Evolutionary conservation across 2,797 vertebrate species (phyloP).

Genomic region (Allobates femoralis): DNA sequence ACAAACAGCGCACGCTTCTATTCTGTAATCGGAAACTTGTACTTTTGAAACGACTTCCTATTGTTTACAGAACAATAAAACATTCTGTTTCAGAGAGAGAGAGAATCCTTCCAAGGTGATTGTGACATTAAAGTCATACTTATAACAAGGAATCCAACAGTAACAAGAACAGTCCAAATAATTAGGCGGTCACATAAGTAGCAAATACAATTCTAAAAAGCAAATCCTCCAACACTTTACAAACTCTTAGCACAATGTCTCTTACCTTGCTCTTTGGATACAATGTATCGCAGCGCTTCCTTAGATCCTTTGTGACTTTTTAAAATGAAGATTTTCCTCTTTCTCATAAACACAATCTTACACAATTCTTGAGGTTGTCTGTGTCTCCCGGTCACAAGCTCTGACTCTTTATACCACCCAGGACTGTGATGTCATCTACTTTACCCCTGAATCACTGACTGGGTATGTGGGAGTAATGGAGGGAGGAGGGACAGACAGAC

Average conservation of each 20-base stretch:
- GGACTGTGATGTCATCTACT: constrained; percentile 36
- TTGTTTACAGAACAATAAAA: no score
- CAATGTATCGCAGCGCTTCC: background rate
- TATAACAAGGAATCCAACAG: no score
- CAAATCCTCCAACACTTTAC: background rate
- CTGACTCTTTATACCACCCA: constrained; percentile 21
- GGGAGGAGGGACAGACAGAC: constrained; percentile 19
- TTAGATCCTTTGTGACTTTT: constrained; percentile 17
- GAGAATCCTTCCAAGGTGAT: no score
- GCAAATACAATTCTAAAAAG: background rate
- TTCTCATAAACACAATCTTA: background rate
- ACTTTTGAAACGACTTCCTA: no score
- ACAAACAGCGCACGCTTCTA: no score
- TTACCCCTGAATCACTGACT: constrained; percentile 35
- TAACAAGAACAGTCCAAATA: no score
- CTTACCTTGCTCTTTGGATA: constrained; percentile 1
- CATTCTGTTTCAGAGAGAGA: no score
- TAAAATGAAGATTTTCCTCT: background rate
- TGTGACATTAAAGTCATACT: no score
- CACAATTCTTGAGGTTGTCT: background rate
- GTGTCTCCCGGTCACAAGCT: background rate
- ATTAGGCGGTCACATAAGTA: no score
- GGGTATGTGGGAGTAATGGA: constrained; percentile 38
- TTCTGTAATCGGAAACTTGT: no score
- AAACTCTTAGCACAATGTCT: no score